Conservation (phyloP, 2,888 invertebrate genomes). For the Bembecia ichneumoniformis region DNA sequence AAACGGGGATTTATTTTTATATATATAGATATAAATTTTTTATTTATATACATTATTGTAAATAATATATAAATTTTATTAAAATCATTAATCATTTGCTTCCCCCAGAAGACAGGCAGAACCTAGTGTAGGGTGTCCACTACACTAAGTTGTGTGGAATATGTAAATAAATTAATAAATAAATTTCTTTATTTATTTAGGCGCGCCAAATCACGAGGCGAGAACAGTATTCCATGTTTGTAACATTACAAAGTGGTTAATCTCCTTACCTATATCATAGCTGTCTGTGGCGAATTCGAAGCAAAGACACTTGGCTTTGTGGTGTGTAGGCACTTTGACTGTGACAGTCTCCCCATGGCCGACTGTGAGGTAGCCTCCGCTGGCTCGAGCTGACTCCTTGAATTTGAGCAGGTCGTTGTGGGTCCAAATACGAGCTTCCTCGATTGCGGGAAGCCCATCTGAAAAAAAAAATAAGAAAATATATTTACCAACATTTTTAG, state of each 20-base stretch:
- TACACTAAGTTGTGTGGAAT: no score
- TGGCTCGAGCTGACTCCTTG: slow-evolving; percentile 86
- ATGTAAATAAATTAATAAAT: no score
- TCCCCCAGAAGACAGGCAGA: no score
- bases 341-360: slow-evolving; percentile 98
- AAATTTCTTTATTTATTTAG: no score
- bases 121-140: no score
- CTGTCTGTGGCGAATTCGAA: slow-evolving; percentile 99
- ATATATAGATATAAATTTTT: no score
- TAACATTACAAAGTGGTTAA: not conserved
- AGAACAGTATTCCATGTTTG: no score
- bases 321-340: slow-evolving; percentile 96
- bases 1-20: no score
- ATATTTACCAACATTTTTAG: not conserved
- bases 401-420: slow-evolving; percentile 88
- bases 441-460: slow-evolving; percentile 65
- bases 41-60: no score
- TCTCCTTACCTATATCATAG: slow-evolving; percentile 86
- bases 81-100: no score
- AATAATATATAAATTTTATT: no score
- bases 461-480: slow-evolving; percentile 1
- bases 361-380: slow-evolving; percentile 92
- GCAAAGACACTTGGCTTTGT: slow-evolving; percentile 92
- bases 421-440: slow-evolving; percentile 96
- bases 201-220: no score